These are phyloP conservation scores for Entelurus aequoreus DNA, from an alignment of 2,113 vertebrate species.

Conservation along the genomic window DNA sequence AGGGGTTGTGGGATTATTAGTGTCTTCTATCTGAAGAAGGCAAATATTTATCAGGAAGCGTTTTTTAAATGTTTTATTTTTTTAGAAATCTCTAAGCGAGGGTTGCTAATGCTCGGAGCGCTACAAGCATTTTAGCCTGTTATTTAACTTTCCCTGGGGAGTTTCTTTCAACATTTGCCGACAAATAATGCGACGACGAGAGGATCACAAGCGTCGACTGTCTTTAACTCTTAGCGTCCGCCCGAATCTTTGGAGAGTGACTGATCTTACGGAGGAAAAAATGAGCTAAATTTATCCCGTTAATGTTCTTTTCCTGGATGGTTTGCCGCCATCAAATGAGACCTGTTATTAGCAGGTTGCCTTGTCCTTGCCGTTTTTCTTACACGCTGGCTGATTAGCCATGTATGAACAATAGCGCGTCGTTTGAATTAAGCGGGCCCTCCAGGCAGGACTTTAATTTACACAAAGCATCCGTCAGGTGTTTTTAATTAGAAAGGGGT, in stretches of 20 bases:
- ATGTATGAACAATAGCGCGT: slow-evolving; percentile 14
- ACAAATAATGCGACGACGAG: background rate
- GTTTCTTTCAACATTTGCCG: background rate
- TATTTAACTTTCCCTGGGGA: background rate
- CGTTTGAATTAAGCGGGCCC: slow-evolving; percentile 24
- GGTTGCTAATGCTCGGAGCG: too few species aligned
- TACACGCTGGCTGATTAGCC: slow-evolving; percentile 14
- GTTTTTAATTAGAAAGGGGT: too few species aligned
- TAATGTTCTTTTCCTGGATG: too few species aligned
- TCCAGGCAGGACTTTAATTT: slow-evolving; percentile 37
- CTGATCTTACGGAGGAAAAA: background rate
- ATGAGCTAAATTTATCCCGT: background rate
- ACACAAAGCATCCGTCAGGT: slow-evolving; percentile 6
- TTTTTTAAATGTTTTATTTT: too few species aligned
- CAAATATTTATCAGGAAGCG: too few species aligned
- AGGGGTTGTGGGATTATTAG: too few species aligned
- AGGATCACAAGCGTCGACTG: background rate
- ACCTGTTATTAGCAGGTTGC: background rate
- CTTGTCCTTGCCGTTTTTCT: background rate
- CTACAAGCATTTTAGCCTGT: slow-evolving; percentile 2
- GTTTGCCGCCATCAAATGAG: background rate
- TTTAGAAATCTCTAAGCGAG: too few species aligned
- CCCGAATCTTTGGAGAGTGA: too few species aligned
- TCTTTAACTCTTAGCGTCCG: background rate
- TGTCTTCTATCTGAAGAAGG: too few species aligned